Percentiles rank a stretch among this genome's conserved stretches.
phyloP scores from a whole-genome alignment of 2,797 vertebrate species.

The Peromyscus eremicus region DNA sequence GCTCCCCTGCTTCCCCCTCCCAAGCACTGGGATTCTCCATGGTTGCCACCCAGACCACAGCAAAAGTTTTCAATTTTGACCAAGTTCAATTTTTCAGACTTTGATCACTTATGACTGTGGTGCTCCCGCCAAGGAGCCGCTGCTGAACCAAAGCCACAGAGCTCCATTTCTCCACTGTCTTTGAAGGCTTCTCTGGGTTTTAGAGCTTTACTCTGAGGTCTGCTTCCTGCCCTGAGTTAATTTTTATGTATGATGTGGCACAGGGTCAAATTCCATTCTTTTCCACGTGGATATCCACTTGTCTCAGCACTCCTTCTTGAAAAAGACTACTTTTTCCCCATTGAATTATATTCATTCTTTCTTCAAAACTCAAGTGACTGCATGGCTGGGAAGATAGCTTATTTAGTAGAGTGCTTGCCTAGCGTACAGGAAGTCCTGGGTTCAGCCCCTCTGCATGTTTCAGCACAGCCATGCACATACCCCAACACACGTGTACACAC shows the following conservation, averaged over 20 bases:
- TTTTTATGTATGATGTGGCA: not conserved
- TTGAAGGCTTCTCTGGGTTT: not conserved
- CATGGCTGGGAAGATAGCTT: not conserved
- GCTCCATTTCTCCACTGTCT: not conserved
- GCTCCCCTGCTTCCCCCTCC: not conserved
- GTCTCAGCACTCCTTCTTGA: not conserved
- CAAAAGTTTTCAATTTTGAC: not conserved
- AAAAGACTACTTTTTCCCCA: not conserved
- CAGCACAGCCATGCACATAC: not conserved
- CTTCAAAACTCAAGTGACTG: not conserved
- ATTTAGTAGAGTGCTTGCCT: not conserved
- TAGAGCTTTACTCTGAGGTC: not conserved
- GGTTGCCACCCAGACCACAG: not conserved
- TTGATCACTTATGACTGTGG: not conserved
- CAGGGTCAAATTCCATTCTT: not conserved
- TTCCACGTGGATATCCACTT: not conserved
- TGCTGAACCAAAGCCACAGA: not conserved
- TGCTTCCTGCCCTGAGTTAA: not conserved
- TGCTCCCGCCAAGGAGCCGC: not conserved
- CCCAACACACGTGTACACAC: not conserved
- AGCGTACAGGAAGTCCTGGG: not conserved
- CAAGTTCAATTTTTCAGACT: not conserved
- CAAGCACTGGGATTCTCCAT: not conserved
- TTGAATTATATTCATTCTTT: not conserved
- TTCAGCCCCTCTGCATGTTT: not conserved